phyloP scores from a whole-genome alignment of 2,113 vertebrate genomes.

The Stegostoma tigrinum region DNA sequence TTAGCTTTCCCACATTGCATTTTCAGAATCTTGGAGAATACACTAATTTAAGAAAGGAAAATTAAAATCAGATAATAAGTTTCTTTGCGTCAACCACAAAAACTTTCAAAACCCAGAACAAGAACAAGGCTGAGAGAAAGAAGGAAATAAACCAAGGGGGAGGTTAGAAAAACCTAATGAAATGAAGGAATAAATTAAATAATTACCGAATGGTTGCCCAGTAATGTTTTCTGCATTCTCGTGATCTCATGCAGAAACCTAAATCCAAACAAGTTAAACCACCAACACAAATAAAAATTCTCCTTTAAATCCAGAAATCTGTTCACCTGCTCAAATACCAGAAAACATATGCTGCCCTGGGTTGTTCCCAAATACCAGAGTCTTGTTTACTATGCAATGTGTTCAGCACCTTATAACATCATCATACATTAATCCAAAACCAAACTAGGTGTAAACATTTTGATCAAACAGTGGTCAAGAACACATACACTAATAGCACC shows the following conservation, averaged over 20 bases:
- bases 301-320: not conserved
- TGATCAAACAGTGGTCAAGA: not conserved
- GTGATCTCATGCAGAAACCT: not conserved
- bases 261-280: not conserved
- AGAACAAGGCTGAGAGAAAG: not conserved
- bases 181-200: not conserved
- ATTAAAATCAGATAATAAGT: not conserved
- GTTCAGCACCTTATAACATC: not conserved
- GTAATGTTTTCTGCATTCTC: not conserved
- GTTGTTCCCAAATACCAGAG: not conserved
- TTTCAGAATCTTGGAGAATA: not conserved
- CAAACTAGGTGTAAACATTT: not conserved
- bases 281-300: constrained; percentile 4
- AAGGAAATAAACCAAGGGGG: not conserved
- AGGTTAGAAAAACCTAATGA: not conserved
- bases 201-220: not conserved
- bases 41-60: not conserved
- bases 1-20: not conserved
- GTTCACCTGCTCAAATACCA: not conserved
- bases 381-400: not conserved
- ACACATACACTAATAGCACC: not conserved
- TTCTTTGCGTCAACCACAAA: not conserved
- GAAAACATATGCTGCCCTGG: not conserved
- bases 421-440: not conserved
- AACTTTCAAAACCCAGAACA: not conserved